Conservation (phyloP, 1,140 invertebrate genomes). For the Paramacrobiotus metropolitanus region DNA sequence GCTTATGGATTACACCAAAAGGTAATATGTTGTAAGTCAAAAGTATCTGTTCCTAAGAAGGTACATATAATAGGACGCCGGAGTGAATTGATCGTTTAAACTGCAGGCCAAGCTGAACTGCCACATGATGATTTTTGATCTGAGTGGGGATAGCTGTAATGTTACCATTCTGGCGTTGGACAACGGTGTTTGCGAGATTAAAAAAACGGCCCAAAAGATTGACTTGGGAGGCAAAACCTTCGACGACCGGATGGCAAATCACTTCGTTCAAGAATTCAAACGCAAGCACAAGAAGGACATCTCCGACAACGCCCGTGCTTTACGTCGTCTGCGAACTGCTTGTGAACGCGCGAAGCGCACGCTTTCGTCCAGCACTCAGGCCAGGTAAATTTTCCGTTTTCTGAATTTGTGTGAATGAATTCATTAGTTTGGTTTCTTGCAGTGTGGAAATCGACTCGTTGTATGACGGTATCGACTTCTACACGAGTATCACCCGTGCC, state of each 20-base stretch:
- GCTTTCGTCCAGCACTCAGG: slow-evolving; percentile 20
- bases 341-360: slow-evolving; percentile 36
- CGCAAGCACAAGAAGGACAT: slow-evolving; percentile 20
- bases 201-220: slow-evolving; percentile 37
- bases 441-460: slow-evolving; percentile 44
- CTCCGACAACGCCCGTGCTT: slow-evolving; percentile 14
- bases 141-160: slow-evolving; percentile 21
- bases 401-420: too few relatives aligned
- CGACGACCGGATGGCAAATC: slow-evolving; percentile 19
- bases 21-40: too few relatives aligned
- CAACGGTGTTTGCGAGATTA: slow-evolving; percentile 34
- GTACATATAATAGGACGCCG: too few relatives aligned
- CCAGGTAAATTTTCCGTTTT: too few relatives aligned
- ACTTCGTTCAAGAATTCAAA: slow-evolving; percentile 20
- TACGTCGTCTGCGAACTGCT: slow-evolving; percentile 32
- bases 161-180: slow-evolving; percentile 17
- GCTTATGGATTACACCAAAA: slow-evolving; percentile 42
- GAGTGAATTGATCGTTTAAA: too few relatives aligned
- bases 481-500: slow-evolving; percentile 23
- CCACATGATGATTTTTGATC: slow-evolving; percentile 30
- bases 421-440: too few relatives aligned
- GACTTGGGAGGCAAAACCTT: slow-evolving; percentile 20
- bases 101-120: slow-evolving; percentile 24
- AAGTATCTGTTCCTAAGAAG: too few relatives aligned
- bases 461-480: slow-evolving; percentile 38